Conservation (phyloP, 2,888 invertebrate genomes). For the Keiferia lycopersicella region DNA sequence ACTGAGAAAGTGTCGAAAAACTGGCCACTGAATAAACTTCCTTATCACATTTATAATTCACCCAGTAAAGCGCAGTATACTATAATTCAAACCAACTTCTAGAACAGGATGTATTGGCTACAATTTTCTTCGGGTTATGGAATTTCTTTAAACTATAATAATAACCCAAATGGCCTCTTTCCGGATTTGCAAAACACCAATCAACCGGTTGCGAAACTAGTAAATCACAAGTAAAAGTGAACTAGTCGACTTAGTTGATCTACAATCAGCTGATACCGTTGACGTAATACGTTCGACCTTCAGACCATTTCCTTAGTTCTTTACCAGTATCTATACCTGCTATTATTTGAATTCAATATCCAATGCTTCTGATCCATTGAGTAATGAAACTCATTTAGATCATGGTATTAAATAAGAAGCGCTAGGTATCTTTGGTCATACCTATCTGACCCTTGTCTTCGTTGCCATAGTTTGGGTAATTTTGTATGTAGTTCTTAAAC, state of each 20-base stretch:
- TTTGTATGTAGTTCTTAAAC: too few species aligned
- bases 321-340: background rate
- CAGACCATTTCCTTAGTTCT: constrained; percentile 4
- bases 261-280: constrained; percentile 35
- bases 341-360: background rate
- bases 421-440: too few species aligned
- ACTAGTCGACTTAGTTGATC: constrained; percentile 10
- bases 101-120: too few species aligned
- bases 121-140: background rate
- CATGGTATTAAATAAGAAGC: too few species aligned
- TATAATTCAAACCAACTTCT: too few species aligned
- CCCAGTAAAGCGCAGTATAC: too few species aligned
- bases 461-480: too few species aligned
- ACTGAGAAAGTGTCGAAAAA: too few species aligned
- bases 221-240: constrained; percentile 24
- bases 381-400: too few species aligned
- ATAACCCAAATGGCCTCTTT: background rate
- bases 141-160: background rate
- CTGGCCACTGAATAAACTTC: too few species aligned
- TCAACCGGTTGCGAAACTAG: constrained; percentile 18
- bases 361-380: background rate
- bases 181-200: constrained; percentile 13
- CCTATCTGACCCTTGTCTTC: too few species aligned
- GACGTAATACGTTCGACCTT: constrained; percentile 35
- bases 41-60: too few species aligned